Percentiles rank a stretch among this genome's conserved stretches.
Conservation (phyloP, 2,888 invertebrate species). For the Metacarcinus magister region DNA sequence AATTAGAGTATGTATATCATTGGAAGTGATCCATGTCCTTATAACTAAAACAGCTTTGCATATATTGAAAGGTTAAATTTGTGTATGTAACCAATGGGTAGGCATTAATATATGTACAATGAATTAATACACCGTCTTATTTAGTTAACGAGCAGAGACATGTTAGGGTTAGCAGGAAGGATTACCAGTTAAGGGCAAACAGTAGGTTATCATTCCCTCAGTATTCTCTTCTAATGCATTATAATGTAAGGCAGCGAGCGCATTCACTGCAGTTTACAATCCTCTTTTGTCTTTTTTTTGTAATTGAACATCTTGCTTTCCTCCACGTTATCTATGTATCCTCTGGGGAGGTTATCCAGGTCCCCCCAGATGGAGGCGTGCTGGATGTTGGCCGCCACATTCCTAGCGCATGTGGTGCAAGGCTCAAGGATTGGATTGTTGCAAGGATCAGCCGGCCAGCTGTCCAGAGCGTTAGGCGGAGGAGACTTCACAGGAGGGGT, state of each 20-base stretch:
- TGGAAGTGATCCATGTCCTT: neutral
- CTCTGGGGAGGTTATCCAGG: slow-evolving; percentile 72
- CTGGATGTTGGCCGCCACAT: slow-evolving; percentile 81
- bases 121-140: slow-evolving; percentile 48
- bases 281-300: slow-evolving; percentile 77
- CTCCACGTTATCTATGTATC: slow-evolving; percentile 71
- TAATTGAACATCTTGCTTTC: slow-evolving; percentile 69
- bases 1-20: neutral
- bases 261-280: slow-evolving; percentile 81
- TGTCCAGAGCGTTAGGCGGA: slow-evolving; percentile 72
- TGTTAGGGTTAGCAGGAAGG: slow-evolving; percentile 1
- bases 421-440: slow-evolving; percentile 81
- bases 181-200: slow-evolving; percentile 35
- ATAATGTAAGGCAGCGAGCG: neutral
- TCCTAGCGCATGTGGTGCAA: slow-evolving; percentile 80
- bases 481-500: slow-evolving; percentile 41
- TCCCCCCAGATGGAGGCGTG: slow-evolving; percentile 81
- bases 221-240: neutral
- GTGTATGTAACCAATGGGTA: neutral
- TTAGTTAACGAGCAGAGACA: slow-evolving; percentile 10
- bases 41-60: neutral
- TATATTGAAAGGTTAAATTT: slow-evolving; percentile 21
- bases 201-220: neutral
- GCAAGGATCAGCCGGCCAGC: slow-evolving; percentile 68
- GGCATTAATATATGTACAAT: slow-evolving; percentile 5